phyloP scores from a whole-genome alignment of 2,113 vertebrate species.

The Clarias gariepinus region DNA sequence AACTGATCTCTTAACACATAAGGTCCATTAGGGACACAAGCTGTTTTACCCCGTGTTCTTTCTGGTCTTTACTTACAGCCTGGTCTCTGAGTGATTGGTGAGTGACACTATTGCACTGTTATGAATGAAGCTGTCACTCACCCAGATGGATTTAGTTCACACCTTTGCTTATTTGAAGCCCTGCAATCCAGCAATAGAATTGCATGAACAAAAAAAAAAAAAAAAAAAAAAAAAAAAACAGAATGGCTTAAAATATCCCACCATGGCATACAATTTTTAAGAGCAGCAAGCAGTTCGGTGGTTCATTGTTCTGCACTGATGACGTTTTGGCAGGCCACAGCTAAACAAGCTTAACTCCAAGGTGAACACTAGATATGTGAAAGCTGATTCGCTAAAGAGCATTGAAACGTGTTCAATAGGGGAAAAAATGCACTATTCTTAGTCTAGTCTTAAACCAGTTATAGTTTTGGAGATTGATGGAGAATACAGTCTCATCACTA shows the following conservation, averaged over 20 bases:
- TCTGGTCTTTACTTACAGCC: slow-evolving; percentile 39
- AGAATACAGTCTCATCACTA: not conserved
- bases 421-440: not conserved
- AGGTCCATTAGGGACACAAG: slow-evolving; percentile 42
- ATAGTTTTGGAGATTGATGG: not conserved
- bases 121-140: slow-evolving; percentile 48
- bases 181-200: slow-evolving; percentile 31
- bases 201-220: not conserved
- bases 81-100: slow-evolving; percentile 26
- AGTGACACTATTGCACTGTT: slow-evolving; percentile 45
- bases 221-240: not conserved
- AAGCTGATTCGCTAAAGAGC: not conserved
- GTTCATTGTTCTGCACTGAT: not conserved
- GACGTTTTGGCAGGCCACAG: not conserved
- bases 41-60: slow-evolving; percentile 30
- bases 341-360: not conserved
- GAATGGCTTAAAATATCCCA: slow-evolving; percentile 6
- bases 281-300: not conserved
- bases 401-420: not conserved
- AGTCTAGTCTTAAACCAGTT: not conserved
- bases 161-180: not conserved
- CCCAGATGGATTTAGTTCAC: slow-evolving; percentile 26
- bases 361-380: not conserved
- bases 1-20: slow-evolving; percentile 46
- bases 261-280: not conserved